Percentiles rank a stretch among this genome's conserved stretches.
These are phyloP conservation scores for Lasioglossum vierecki DNA, from an alignment of 2,888 invertebrate species.

Conservation along the genomic window DNA sequence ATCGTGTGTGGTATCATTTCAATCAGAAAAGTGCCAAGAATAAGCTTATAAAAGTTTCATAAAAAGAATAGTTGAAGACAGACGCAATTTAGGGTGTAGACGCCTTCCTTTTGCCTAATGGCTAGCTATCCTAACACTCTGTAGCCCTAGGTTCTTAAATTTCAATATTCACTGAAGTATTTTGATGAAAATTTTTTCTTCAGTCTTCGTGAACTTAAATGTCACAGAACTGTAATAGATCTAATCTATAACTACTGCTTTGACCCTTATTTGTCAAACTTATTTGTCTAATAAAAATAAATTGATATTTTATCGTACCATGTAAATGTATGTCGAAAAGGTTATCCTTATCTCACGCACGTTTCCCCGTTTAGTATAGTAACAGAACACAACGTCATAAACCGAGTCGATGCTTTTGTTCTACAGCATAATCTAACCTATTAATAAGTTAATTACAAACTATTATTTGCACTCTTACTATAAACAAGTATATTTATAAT, in stretches of 20 bases:
- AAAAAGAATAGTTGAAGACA: no score
- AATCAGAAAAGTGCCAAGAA: no score
- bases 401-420: background rate
- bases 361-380: background rate
- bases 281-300: constrained; percentile 11
- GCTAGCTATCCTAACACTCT: no score
- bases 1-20: no score
- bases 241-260: constrained; percentile 7
- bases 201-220: background rate
- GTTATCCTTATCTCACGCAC: constrained; percentile 1
- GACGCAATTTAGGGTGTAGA: no score
- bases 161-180: background rate
- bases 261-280: constrained; percentile 10
- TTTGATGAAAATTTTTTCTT: background rate
- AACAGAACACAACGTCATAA: background rate
- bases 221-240: background rate
- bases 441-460: background rate
- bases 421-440: background rate
- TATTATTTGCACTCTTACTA: background rate
- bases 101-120: no score
- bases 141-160: no score
- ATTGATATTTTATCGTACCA: constrained; percentile 11
- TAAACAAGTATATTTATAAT: background rate
- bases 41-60: no score
- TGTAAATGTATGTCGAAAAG: background rate